Base-by-base conservation (phyloP, 2,888 invertebrate genomes). In the Parascotia fuliginaria region DNA sequence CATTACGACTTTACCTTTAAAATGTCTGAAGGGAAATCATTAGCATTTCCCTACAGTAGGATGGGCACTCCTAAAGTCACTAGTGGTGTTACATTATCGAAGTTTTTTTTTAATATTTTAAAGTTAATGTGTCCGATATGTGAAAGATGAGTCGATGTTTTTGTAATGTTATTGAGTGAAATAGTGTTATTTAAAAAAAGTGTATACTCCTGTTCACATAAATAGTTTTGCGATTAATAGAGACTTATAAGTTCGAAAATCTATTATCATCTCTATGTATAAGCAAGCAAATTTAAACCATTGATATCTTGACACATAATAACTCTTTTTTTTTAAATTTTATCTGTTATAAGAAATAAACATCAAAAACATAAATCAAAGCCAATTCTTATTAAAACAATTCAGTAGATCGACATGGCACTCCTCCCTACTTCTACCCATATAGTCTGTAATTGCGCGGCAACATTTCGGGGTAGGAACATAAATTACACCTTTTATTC, bases 401-500 rank as follows among this genome's bases (percentile, higher is more conserved):
- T 57, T 47, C 34, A 39, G 31, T 73, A 65, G 64, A 73, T 65
- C 52, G 55, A 56, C 33, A 48, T 7, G 24, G 24, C 24, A 7
- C 68, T 42, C 81, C 59, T 69, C 76, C 53, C 77, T 77, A 69
- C 46, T 36, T 43, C 33, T 43, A 9, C 73, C 65, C 61, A 61
- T 67, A 67, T 64, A 70, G 74, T 63, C 73, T 69, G 83, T 88
- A 87, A 89, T 87, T 87, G 86, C 81, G 71, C 75, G 77, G 78
- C 83, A 82, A 81, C 83, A 81, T 78, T 87, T 85, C 70, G 83
- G 84, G 85, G 83, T 80, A 75, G 72, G 73, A 74, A 82, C 86
- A 89, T 90, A 89, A 89, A 90, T 90, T 87, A 85, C 81, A 79
- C 85, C 85, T 88, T 89, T 87, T 87, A 89, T 88, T 83, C 84